Base-by-base conservation (phyloP, 2,888 invertebrate species). In the Stenotaenia linearis region DNA sequence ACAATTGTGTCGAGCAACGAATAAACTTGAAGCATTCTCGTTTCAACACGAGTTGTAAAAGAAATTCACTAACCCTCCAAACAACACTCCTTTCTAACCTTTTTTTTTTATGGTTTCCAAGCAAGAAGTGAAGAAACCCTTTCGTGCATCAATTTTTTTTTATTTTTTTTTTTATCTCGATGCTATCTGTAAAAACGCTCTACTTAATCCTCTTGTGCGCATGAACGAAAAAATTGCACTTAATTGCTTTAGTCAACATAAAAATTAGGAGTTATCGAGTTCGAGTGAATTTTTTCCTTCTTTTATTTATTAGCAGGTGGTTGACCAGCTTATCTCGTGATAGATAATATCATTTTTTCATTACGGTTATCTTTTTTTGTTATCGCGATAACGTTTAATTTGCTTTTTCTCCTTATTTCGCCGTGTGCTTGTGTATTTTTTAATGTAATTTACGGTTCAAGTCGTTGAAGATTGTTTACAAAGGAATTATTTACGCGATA, bases 21-120 rank as follows among this genome's bases (percentile, higher is more conserved):
- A 69, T 69, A 69, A 69, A 69, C 69, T 69, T 69, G 23, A 69
- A 69, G 69, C n/a, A 28, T 69, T 50, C 69, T 69, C 69, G 28
- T 69, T 69, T 69, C 28, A 25, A 69, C 69, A 69, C 28, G 69
- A 69, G 28, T 28, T 25, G 69, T 25, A 69, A 69, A 69, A 69
- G 28, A 12, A 69, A 69, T 50, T 50, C 50, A 50, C 50, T 50
- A 18, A 18, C 50, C 21, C 50, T 50, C 50, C 50, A 50, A 50
- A 50, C 50, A 50, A 50, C 50, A 6, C 21, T 50, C 50, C 18
- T 50, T 21, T 50, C 18, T 7, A 50, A 50, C 50, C 50, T 40
- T 40, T 69, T 69, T 69, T 56, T 56, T 56, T 56, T 69, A 69
- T 69, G 18, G 50, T 21, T 50, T 50, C 7, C 50, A 50, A 18